Conservation (phyloP, 2,888 invertebrate species). For the Pterobdella sp. region DNA sequence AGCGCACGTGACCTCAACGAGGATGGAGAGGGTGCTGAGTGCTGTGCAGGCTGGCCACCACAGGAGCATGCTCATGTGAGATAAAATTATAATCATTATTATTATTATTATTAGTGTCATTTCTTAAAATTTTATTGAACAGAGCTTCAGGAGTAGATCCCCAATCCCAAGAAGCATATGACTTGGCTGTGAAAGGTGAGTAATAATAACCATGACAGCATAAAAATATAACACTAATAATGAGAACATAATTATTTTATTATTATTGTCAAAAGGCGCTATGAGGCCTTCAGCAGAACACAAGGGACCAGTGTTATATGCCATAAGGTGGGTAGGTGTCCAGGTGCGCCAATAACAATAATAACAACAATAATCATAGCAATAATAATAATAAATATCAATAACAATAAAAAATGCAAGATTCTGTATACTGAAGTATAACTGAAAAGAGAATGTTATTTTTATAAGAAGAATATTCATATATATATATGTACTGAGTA, state of each 20-base stretch:
- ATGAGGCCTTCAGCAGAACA: conserved; percentile 62
- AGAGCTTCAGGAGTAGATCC: conserved; percentile 65
- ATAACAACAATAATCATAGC: neutral
- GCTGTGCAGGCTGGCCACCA: conserved; percentile 79
- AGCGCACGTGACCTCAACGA: conserved; percentile 62
- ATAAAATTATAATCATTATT: conserved; percentile 41
- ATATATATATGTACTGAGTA: too few relatives aligned
- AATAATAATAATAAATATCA: neutral
- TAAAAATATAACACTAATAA: neutral
- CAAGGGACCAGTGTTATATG: conserved; percentile 71
- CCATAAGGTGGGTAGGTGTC: conserved; percentile 67
- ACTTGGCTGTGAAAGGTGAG: conserved; percentile 69
- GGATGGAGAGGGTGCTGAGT: conserved; percentile 67
- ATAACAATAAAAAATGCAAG: neutral
- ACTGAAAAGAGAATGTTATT: neutral
- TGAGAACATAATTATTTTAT: neutral
- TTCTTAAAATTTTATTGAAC: neutral
- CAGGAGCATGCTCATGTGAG: conserved; percentile 71
- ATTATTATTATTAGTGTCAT: neutral
- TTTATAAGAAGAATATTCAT: too few relatives aligned
- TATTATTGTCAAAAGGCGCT: conserved; percentile 44
- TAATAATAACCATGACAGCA: neutral
- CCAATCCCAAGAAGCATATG: conserved; percentile 80
- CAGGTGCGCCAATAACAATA: neutral
- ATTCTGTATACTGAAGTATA: neutral